These are phyloP conservation scores for Chunga burmeisteri DNA, from an alignment of 2,113 vertebrate species.

Conservation along the genomic window DNA sequence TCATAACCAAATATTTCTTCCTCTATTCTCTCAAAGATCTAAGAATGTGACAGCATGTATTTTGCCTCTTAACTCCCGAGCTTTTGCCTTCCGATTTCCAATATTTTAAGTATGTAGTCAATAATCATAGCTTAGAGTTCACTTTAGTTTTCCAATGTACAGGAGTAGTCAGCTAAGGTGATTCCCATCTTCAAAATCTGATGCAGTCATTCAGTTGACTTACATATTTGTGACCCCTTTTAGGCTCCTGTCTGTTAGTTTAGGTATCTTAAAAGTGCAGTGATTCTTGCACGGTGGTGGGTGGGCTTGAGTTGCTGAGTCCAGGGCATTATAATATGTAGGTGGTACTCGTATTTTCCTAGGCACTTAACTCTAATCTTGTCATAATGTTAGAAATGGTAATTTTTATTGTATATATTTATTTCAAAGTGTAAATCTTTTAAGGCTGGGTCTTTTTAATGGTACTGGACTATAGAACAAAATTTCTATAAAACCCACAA, in stretches of 20 bases:
- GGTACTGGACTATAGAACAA: not conserved
- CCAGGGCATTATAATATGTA: not conserved
- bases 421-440: not conserved
- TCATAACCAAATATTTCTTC: not conserved
- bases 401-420: not conserved
- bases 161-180: not conserved
- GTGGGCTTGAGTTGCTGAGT: not conserved
- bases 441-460: not conserved
- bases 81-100: not conserved
- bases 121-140: not conserved
- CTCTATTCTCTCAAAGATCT: not conserved
- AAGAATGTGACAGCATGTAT: not conserved
- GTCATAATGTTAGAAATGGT: not conserved
- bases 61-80: not conserved
- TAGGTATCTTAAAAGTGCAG: not conserved
- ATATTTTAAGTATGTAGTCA: not conserved
- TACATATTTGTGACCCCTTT: not conserved
- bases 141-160: not conserved
- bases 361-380: not conserved
- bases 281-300: not conserved
- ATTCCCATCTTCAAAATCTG: not conserved
- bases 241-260: not conserved
- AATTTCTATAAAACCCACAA: not conserved
- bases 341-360: not conserved
- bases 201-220: not conserved